Evolutionary conservation across 2,113 vertebrate species (phyloP), one percentile per base, ranked within the genome.

Genomic region (Caretta caretta): DNA sequence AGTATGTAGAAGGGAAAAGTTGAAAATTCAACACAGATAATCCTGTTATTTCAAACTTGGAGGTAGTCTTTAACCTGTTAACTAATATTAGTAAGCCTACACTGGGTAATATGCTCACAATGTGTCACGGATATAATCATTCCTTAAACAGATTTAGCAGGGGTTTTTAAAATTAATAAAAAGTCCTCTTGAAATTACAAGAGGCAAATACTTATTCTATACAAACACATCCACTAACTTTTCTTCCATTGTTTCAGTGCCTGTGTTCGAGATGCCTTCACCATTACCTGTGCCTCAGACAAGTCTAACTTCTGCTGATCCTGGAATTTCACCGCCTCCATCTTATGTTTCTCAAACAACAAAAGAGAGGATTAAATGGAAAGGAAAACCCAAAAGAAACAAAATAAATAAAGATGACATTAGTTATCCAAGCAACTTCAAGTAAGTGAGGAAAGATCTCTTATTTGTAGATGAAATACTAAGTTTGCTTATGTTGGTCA

Each of bases 381-480:
- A 48, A 91, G 42, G 82, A 88, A 91, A 78, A 51, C 38, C 27
- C 49, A 80, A 53, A 53, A 91, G 54, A 78, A 75, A 80, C 35
- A 93, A 93, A 27, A 16, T 93, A 53, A 91, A n/a, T 75, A 96
- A 96, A 91, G 35, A 59, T 46, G 80, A 87, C 19, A 94, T 96
- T 78, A 82, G 93, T 4, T 25, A 54, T 22, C 95, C 93, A 4
- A 79, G 46, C 56, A 89, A 93, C 57, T 96, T 96, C 86, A 92
- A 75, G 93, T 94, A 87, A 93, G 93, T 69, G 29, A 62, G 6
- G 35, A 25, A 38, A 76, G 16, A 38, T 22, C n/a, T 54, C 3
- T 38, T 42, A 19, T 10, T 42, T 25, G 5, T 4, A 4, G 14
- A 10, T 38, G n/a, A 56, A 42, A 83, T 42, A 57, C 14, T 83